Evolutionary conservation across 2,113 vertebrate species (phyloP), one percentile per base, ranked within the genome.

Genomic region (Electrona antarctica): DNA sequence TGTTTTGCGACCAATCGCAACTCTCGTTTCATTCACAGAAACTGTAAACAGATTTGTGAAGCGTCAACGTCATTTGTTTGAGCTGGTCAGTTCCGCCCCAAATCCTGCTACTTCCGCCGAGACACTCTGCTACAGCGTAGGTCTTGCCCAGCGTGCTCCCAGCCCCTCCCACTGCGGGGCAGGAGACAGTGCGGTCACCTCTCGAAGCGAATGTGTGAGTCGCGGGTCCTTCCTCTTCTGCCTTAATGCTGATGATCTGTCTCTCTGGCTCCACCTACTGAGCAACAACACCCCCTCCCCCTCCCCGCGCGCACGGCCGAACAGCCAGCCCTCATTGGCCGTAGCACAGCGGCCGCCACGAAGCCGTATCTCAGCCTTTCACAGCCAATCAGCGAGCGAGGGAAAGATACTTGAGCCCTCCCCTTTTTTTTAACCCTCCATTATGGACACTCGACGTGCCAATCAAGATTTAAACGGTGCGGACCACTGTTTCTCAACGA

Each of bases 361-460:
- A 41, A 41, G 21, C 33, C 33, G 33, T 2, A 28, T 62, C 49
- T 62, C 69, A 15, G 58, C 14, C 64, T 64, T 49, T 72, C 64
- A 21, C 54, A 82, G 76, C 73, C 77, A 78, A 55, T 77, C 63
- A 64, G 5, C 8, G 61, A 66, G 15, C 21, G 21, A 10, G 60
- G 64, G 50, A 69, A 9, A 66, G 64, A 69, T 8, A 14, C 66
- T 5, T 12, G 58, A 56, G 64, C 68, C 65, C 69, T 67, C 75
- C 64, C 15, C 14, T 64, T 68, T 51, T n/a, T 11, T n/a, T 58
- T 46, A 21, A 21, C n/a, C 14, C 50, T 21, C 29, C 64, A 61
- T 58, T 52, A 79, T 45, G 77, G 86, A 91, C 87, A 84, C 80
- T 60, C 49, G 55, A 65, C 2, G 86, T 92, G 88, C 90, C 90